A percentile compares a stretch with the other conserved stretches of the same genome.
Conservation (phyloP, 2,888 invertebrate species). For the Cephonodes hylas region DNA sequence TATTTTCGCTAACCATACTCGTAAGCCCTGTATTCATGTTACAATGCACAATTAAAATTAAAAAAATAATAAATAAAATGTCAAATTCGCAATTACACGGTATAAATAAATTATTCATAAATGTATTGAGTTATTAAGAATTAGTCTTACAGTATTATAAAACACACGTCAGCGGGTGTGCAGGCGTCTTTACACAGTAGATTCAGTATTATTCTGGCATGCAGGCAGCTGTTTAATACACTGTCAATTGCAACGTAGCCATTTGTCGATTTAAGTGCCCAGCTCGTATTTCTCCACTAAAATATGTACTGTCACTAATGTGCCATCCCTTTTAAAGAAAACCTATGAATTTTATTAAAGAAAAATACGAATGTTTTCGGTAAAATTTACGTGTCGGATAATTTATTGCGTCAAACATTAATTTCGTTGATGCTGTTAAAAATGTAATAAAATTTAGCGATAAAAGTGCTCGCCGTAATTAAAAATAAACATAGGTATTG, state of each 20-base stretch:
- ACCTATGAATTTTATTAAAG: conserved; percentile 14
- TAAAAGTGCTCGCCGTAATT: conserved; percentile 15
- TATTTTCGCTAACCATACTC: no score
- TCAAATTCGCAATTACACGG: neutral
- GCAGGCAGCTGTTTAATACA: conserved; percentile 75
- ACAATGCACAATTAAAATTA: no score
- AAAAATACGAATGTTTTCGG: conserved; percentile 8
- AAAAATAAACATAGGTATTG: conserved; percentile 19
- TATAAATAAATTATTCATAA: neutral
- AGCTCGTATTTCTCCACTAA: conserved; percentile 55
- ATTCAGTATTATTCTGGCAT: conserved; percentile 67
- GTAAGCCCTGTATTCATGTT: no score
- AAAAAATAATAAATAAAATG: no score
- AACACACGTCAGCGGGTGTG: conserved; percentile 25
- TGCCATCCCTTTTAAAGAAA: conserved; percentile 19
- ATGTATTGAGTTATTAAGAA: no score
- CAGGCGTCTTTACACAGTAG: conserved; percentile 30
- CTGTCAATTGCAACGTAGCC: conserved; percentile 78
- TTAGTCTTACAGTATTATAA: neutral
- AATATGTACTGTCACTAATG: conserved; percentile 50
- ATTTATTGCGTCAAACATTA: conserved; percentile 12
- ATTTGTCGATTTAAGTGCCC: conserved; percentile 77
- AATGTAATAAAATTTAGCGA: conserved; percentile 18
- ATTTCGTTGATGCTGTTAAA: conserved; percentile 17
- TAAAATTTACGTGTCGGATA: neutral